Base-by-base conservation (phyloP, 2,888 invertebrate species). In the Drosophila histrio region DNA sequence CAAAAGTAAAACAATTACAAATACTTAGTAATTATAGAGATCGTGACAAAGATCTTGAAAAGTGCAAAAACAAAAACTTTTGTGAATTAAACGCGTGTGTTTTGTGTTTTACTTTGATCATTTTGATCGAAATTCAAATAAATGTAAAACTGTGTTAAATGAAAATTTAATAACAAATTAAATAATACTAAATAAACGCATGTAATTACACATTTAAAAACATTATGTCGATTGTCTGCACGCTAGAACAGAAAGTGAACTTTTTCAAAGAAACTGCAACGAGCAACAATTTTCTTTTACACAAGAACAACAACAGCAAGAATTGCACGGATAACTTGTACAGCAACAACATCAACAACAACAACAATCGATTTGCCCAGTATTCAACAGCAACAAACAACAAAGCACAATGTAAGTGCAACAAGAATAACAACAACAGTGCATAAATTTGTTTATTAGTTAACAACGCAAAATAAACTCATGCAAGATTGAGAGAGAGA, bases 191-290 rank as follows among this genome's bases (percentile, higher is more conserved):
- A 38, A 44, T 39, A 52, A 59, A 41, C 34, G 8, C 46, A 57
- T 74, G 72, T 68, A 47, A 62, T 70, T 63, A 47, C 43, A 41
- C 17, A 32, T 50, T 44, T n/a, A 19, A 57, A 78, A 89, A 82
- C 81, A 81, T 81, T 83, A 91, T 91, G 91, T 90, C 90, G 79
- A 87, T 91, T 82, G 90, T 90, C 43, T 89, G 90, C 67, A 90
- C 90, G 41, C 65, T 89, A 68, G 81, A 90, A 65, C 88, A 87
- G 47, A 90, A 88, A 79, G 83, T 90, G 70, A 90, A 89, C 77
- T 77, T 90, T 59, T 87, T 87, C 39, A 89, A 90, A 82, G 89
- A 89, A 73, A 76, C 77, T 75, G 67, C 78, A 80, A 54, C 77
- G 44, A 49, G 58, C 67, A 72, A 78, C 46, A 74, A 76, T 71